Percentiles rank a stretch among this genome's conserved stretches.
These are phyloP conservation scores for Nestor notabilis DNA, from an alignment of 2,113 vertebrate species.

Conservation along the genomic window DNA sequence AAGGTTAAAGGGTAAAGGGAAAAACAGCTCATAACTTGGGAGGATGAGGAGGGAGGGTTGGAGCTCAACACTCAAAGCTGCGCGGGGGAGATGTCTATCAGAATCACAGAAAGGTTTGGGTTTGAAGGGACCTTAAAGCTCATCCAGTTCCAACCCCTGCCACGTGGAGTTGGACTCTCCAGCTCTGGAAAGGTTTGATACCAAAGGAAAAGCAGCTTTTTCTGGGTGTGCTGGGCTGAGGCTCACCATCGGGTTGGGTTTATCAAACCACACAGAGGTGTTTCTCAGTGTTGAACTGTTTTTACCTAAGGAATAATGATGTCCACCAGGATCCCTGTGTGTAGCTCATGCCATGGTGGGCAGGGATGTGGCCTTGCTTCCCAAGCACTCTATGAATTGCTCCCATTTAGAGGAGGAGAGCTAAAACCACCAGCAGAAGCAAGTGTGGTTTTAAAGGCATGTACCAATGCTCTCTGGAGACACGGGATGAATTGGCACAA, in stretches of 20 bases:
- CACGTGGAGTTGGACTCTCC: rapidly evolving
- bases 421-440: neutral
- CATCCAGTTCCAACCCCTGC: neutral
- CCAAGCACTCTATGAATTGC: rapidly evolving
- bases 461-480: rapidly evolving
- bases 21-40: rapidly evolving
- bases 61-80: neutral
- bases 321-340: rapidly evolving
- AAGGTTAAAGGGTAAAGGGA: conserved; percentile 68
- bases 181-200: neutral
- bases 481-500: rapidly evolving
- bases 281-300: neutral
- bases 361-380: neutral
- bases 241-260: rapidly evolving
- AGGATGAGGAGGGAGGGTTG: neutral
- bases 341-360: rapidly evolving
- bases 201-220: neutral
- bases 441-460: rapidly evolving
- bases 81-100: no score
- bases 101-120: neutral
- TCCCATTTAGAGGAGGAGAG: rapidly evolving
- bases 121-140: neutral
- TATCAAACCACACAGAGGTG: neutral
- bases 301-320: rapidly evolving
- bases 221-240: neutral